Evolutionary conservation across 2,797 vertebrate genomes (phyloP), one percentile per base, ranked within the genome.

Genomic region (Kryptolebias ocellatus): DNA sequence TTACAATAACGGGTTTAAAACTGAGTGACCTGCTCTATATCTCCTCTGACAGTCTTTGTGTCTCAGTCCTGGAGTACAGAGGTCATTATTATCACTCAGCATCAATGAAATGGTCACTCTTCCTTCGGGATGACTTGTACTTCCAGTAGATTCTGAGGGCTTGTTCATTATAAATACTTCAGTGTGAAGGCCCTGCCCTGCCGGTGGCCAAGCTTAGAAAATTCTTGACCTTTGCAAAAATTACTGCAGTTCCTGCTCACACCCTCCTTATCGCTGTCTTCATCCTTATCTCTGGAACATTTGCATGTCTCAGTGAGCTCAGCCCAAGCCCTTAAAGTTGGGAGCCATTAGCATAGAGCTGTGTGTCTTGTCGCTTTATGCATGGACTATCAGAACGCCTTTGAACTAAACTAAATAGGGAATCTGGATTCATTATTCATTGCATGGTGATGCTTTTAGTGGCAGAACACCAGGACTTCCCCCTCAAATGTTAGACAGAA

Each of bases 341-440:
- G 69, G 66, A 53, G 5, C 73, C 78, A 86, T 90, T 90, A 88
- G 78, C 85, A 86, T 74, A 75, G 78, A 84, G 79, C 61, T 84
- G 79, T 80, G 86, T 73, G 78, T 76, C 71, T 78, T 66, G 70
- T 70, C 80, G 73, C 86, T 71, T 89, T 80, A 86, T 83, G 87
- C 90, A 77, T 82, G 78, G 77, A 42, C 74, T 74, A 72, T 81
- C 80, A 76, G 53, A 69, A 66, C 1, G 73, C 55, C 85, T 92
- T 92, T 91, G 87, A 92, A 89, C 84, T 83, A 71, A 78, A 75
- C 74, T 76, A 70, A 67, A 79, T 83, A 70, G 75, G 74, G 78
- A 81, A 84, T 86, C 83, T 79, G 73, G 63, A 89, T 92, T 86
- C 83, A 93, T 93, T 89, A 92, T 93, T 92, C 80, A 91, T 85